phyloP scores from a whole-genome alignment of 2,797 vertebrate species.

The Ceyx erithaca region DNA sequence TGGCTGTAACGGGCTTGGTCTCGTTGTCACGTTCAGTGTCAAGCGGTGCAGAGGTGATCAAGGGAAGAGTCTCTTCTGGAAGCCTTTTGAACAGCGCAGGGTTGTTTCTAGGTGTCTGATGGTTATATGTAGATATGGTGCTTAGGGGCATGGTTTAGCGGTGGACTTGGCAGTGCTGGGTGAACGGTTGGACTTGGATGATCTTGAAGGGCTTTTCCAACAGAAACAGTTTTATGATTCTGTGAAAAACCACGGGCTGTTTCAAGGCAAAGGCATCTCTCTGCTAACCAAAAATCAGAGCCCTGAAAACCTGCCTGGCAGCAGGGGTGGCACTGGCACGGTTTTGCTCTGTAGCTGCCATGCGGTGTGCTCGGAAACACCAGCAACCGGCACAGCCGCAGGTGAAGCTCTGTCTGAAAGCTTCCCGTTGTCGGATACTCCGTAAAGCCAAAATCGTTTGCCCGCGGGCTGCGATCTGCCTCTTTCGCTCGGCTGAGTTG shows the following conservation, averaged over 20 bases:
- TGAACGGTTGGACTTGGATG: neutral
- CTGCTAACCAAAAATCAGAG: neutral
- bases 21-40: neutral
- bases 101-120: neutral
- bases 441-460: neutral
- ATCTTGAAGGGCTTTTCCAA: neutral
- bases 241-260: neutral
- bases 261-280: neutral
- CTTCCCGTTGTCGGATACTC: neutral
- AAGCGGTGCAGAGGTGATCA: neutral
- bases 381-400: neutral
- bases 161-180: neutral
- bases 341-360: neutral
- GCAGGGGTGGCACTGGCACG: neutral
- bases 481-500: neutral
- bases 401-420: neutral
- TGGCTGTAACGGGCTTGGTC: accelerated
- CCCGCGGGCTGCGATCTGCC: neutral
- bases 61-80: neutral
- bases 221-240: neutral
- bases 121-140: neutral
- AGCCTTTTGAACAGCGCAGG: neutral
- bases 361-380: accelerated
- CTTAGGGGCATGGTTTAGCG: neutral
- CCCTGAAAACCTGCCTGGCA: neutral